These are phyloP conservation scores for Chiloscyllium punctatum DNA, from an alignment of 2,797 vertebrate genomes.

Conservation along the genomic window DNA sequence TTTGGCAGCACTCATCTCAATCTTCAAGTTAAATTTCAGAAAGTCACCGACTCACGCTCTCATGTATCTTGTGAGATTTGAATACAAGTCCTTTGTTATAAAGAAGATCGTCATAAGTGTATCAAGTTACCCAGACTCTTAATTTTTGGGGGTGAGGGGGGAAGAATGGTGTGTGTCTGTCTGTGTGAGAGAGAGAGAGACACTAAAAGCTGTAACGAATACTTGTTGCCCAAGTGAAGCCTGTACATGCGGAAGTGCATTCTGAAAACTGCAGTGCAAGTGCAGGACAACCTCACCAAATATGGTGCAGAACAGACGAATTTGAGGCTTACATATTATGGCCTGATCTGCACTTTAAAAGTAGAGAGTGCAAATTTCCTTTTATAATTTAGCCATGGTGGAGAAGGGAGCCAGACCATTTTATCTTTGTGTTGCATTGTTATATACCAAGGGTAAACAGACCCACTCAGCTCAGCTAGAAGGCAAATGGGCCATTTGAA, in stretches of 20 bases:
- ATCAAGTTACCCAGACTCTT: neutral
- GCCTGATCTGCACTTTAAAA: neutral
- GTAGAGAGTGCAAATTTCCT: neutral
- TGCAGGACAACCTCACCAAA: neutral
- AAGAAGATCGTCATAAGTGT: neutral
- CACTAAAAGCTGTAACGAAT: neutral
- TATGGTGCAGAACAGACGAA: neutral
- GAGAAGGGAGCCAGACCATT: neutral
- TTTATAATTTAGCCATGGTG: neutral
- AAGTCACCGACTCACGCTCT: neutral
- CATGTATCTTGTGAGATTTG: neutral
- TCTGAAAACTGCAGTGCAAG: neutral
- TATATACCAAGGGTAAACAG: neutral
- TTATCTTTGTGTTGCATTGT: neutral
- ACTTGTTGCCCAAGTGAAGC: neutral
- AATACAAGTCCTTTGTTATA: neutral
- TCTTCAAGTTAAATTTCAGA: neutral
- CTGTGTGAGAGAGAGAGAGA: neutral
- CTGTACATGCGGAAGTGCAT: neutral
- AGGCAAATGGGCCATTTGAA: neutral
- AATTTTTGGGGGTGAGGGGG: neutral
- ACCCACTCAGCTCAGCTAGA: neutral
- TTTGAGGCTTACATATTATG: neutral
- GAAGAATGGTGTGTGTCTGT: neutral
- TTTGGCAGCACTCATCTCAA: neutral